Conservation (phyloP, 2,888 invertebrate genomes). For the Macroteleia sp. region DNA sequence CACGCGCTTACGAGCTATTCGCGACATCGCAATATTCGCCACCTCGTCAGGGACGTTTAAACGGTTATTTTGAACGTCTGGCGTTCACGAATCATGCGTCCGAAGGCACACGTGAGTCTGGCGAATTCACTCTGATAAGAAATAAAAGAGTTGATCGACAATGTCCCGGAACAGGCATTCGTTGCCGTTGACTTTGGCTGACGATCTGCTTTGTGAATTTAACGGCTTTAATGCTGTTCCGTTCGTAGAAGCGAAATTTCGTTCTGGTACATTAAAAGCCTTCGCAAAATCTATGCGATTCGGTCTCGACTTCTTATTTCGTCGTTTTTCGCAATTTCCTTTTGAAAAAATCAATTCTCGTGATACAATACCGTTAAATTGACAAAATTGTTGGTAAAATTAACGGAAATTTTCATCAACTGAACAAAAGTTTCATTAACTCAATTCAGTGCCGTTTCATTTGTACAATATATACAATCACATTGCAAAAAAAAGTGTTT, state of each 20-base stretch:
- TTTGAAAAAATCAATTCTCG: too few relatives aligned
- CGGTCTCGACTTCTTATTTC: not conserved
- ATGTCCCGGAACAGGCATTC: slow-evolving; percentile 49
- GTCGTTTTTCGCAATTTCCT: too few relatives aligned
- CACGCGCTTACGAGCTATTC: slow-evolving; percentile 76
- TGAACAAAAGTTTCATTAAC: too few relatives aligned
- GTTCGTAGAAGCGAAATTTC: slow-evolving; percentile 45
- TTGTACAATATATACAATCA: too few relatives aligned
- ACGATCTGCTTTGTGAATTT: slow-evolving; percentile 45
- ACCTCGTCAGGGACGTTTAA: slow-evolving; percentile 81
- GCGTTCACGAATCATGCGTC: slow-evolving; percentile 56
- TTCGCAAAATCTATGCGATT: slow-evolving; percentile 7
- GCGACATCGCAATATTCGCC: slow-evolving; percentile 77
- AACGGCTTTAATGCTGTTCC: slow-evolving; percentile 39
- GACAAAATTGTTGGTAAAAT: too few relatives aligned
- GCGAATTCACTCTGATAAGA: slow-evolving; percentile 59
- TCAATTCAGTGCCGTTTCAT: too few relatives aligned
- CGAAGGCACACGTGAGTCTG: slow-evolving; percentile 25
- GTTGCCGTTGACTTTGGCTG: slow-evolving; percentile 59
- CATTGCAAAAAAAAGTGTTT: too few relatives aligned
- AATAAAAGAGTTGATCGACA: slow-evolving; percentile 53
- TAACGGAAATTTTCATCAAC: too few relatives aligned
- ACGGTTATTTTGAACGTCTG: slow-evolving; percentile 80
- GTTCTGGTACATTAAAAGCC: slow-evolving; percentile 37
- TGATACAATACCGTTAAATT: too few relatives aligned